These are phyloP conservation scores for Nanorana parkeri DNA, from an alignment of 2,113 vertebrate species.

Conservation along the genomic window DNA sequence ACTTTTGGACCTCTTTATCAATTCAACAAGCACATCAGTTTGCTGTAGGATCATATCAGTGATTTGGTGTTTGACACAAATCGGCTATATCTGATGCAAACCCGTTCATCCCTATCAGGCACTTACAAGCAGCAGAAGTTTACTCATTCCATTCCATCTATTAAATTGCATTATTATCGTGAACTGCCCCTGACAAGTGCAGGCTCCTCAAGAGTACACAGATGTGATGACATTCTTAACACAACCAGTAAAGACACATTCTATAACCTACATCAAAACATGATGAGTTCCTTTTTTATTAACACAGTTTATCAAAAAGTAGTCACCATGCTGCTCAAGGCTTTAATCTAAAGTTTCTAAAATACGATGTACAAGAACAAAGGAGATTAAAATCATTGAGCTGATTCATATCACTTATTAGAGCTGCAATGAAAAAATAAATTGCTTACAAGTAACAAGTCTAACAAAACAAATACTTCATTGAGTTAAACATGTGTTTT, in stretches of 20 bases:
- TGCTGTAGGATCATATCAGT: too few species aligned
- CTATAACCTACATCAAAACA: neutral
- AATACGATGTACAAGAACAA: slow-evolving; percentile 30
- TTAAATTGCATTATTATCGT: too few species aligned
- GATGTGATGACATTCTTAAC: neutral
- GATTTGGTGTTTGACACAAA: too few species aligned
- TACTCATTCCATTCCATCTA: too few species aligned
- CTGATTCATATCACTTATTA: slow-evolving; percentile 47
- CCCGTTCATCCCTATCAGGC: too few species aligned
- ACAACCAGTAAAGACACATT: neutral
- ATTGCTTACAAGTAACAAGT: neutral
- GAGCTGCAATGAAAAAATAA: neutral
- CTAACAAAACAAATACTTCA: slow-evolving; percentile 20
- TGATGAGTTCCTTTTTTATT: slow-evolving; percentile 20
- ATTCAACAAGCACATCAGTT: too few species aligned
- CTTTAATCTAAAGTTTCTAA: slow-evolving; percentile 34
- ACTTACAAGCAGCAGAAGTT: too few species aligned
- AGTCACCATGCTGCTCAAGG: neutral
- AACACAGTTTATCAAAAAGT: slow-evolving; percentile 19
- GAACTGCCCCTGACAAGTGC: too few species aligned
- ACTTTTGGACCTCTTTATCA: too few species aligned
- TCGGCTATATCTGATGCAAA: too few species aligned
- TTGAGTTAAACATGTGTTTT: neutral
- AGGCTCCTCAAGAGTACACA: too few species aligned
- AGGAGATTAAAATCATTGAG: slow-evolving; percentile 44